Conservation (phyloP, 92 coral and sea anemone genomes). For the Ricordea florida region DNA sequence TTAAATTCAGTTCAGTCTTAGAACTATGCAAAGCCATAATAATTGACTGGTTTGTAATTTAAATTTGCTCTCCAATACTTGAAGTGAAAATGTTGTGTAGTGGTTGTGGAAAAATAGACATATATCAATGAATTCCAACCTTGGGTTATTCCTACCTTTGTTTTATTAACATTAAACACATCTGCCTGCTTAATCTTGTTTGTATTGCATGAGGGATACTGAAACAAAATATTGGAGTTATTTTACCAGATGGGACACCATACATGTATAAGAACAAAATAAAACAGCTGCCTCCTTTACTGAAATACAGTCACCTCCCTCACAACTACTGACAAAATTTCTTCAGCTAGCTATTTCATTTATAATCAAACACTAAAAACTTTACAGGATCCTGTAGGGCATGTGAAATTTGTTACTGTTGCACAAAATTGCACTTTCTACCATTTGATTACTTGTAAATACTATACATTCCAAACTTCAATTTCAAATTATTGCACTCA, state of each 20-base stretch:
- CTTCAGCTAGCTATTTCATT: not conserved
- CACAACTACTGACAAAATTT: not conserved
- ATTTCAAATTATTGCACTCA: no score
- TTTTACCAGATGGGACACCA: not conserved
- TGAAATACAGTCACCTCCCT: not conserved
- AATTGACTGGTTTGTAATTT: no score
- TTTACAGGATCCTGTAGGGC: not conserved
- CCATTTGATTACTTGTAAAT: no score
- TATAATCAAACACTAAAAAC: not conserved
- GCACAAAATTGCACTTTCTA: no score
- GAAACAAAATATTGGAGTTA: not conserved
- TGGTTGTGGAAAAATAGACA: no score
- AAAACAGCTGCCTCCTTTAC: not conserved
- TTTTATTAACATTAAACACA: slow-evolving; percentile 14
- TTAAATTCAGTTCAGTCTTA: no score
- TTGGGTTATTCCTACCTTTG: no score
- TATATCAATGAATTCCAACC: no score
- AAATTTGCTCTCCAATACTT: no score
- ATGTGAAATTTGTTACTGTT: not conserved
- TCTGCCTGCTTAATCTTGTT: not conserved
- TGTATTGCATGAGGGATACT: not conserved
- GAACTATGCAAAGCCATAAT: no score
- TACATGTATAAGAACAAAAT: not conserved
- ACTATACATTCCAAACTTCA: no score
- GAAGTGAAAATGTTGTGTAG: no score